Evolutionary conservation across 2,797 vertebrate species (phyloP).

Genomic region (Peromyscus eremicus): DNA sequence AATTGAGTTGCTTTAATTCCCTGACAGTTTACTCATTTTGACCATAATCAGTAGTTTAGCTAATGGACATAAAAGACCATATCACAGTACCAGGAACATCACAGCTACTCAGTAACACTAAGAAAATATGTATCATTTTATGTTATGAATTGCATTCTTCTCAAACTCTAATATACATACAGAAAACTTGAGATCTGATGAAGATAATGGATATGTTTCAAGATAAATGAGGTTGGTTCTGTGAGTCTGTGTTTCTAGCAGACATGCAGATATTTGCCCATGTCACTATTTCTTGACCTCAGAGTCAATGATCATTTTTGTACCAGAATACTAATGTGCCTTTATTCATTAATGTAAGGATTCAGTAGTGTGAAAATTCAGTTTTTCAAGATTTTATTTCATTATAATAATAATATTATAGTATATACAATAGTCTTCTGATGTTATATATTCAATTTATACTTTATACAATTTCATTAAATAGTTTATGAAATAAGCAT

Average conservation of each 20-base stretch:
- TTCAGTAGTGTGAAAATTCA: not conserved
- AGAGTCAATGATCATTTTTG: not conserved
- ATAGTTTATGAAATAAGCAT: not conserved
- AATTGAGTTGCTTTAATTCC: not conserved
- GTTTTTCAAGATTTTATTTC: not conserved
- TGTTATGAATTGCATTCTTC: not conserved
- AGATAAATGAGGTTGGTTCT: not conserved
- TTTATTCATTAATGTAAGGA: not conserved
- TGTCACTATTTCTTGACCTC: not conserved
- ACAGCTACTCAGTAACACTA: not conserved
- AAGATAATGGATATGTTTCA: not conserved
- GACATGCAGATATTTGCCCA: not conserved
- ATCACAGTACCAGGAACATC: not conserved
- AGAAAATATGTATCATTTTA: not conserved
- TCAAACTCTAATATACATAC: not conserved
- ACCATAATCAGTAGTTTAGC: not conserved
- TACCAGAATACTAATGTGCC: not conserved
- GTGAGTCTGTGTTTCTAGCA: not conserved
- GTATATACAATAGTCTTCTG: not conserved
- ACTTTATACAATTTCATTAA: not conserved
- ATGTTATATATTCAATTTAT: not conserved
- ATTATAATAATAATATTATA: not conserved
- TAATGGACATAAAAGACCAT: not conserved
- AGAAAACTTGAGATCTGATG: not conserved
- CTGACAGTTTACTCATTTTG: not conserved